phyloP scores from a whole-genome alignment of 2,113 vertebrate species.

The Caranx ignobilis region DNA sequence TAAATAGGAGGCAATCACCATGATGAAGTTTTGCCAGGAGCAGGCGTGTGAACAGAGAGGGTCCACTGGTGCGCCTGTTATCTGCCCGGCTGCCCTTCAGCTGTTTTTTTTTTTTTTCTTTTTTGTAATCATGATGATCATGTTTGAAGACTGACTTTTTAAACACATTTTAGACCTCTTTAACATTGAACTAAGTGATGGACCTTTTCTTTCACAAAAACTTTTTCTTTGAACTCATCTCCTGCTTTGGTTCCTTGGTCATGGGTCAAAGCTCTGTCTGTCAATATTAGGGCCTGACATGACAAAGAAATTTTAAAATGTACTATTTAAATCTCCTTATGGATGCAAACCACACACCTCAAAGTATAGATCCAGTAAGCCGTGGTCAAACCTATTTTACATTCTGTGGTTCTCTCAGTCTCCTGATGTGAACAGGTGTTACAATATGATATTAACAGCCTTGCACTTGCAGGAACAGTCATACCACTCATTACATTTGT shows the following conservation, averaged over 20 bases:
- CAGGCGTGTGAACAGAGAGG: conserved; percentile 26
- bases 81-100: conserved; percentile 24
- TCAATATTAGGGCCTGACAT: neutral
- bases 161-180: neutral
- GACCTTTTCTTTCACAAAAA: neutral
- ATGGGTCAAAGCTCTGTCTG: neutral
- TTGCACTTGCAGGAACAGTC: conserved; percentile 2
- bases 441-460: conserved; percentile 5
- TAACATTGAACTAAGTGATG: neutral
- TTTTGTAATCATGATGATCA: neutral
- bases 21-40: conserved; percentile 53
- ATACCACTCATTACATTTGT: conserved; percentile 35
- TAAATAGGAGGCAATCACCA: conserved; percentile 54
- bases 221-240: neutral
- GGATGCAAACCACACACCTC: neutral
- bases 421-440: conserved; percentile 29
- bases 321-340: neutral
- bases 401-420: neutral
- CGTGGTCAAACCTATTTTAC: conserved; percentile 6
- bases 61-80: conserved; percentile 10
- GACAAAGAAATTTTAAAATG: neutral
- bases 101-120: neutral
- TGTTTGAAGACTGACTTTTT: conserved; percentile 19
- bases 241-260: neutral
- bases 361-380: neutral